Base-by-base conservation (phyloP, 2,888 invertebrate genomes). In the Polyploca ridens region DNA sequence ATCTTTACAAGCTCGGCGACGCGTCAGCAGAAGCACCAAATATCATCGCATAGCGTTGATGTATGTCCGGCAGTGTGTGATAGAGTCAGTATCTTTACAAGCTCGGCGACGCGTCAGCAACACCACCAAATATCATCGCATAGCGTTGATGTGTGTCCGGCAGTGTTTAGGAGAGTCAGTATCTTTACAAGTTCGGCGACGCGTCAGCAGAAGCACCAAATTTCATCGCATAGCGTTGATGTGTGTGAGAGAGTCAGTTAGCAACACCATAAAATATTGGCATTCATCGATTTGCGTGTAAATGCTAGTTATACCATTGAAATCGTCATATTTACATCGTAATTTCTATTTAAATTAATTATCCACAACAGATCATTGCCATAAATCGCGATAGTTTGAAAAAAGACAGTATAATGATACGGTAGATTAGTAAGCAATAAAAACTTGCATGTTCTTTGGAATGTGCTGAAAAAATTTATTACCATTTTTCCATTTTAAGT, bases 341-440 rank as follows among this genome's bases (percentile, higher is more conserved):
- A 54, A 19, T 54, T 10, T 54, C 54, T 54, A 54, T 54, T 54
- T 54, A 19, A 54, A 54, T 54, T 54, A 54, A 54, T 54, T 54
- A 54, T 54, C 19, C 54, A 54, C 54, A 54, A 5, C 46, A n/a
- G 46, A 46, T 46, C 46, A 46, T 19, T 19, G 54, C 54, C 19
- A 54, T 54, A 54, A 54, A 54, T 54, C 54, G 54, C 0, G 3
- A 10, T 19, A 2, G 19, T 7, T 54, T 16, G 16, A 54, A 54
- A 54, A 54, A 54, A 54, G 54, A 54, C 10, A 10, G 19, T 54
- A 14, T 54, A 54, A 54, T 54, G 54, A 54, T 19, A 54, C 54
- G 54, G 54, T 54, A 54, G 54, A 54, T 54, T 54, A 54, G 54
- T 54, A 10, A 19, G 19, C 54, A 54, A 54, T 54, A 54, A 54